Percentiles rank a stretch among this genome's conserved stretches.
Evolutionary conservation across 2,888 invertebrate genomes (phyloP).

Genomic region (Amblyjoppa proteus): DNA sequence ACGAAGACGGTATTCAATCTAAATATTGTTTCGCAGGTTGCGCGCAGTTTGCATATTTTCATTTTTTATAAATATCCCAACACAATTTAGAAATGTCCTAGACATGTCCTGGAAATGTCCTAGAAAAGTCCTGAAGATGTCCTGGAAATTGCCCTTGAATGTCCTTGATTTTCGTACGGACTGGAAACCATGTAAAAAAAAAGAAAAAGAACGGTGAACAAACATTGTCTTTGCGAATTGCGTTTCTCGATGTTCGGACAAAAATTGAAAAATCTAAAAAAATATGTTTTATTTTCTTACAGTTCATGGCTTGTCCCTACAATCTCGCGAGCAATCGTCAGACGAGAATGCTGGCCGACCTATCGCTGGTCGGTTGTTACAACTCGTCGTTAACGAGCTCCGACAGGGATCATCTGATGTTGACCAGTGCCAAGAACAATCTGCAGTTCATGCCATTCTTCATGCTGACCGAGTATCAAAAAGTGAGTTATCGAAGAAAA

Average conservation of each 20-base stretch:
- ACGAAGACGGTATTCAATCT: too few species aligned
- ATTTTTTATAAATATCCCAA: too few species aligned
- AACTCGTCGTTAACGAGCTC: slow-evolving; percentile 91
- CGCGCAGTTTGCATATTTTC: too few species aligned
- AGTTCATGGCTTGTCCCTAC: slow-evolving; percentile 96
- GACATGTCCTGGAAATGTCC: too few species aligned
- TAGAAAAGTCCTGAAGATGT: too few species aligned
- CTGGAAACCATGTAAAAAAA: not conserved
- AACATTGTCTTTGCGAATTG: not conserved
- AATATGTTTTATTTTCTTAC: slow-evolving; percentile 44
- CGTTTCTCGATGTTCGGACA: not conserved
- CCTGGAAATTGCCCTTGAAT: too few species aligned
- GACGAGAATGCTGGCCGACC: slow-evolving; percentile 98
- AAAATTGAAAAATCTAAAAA: not conserved
- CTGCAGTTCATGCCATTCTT: slow-evolving; percentile 98
- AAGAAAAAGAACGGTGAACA: not conserved
- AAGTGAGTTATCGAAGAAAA: slow-evolving; percentile 86
- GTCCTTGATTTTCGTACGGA: too few species aligned
- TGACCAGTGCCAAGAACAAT: slow-evolving; percentile 98
- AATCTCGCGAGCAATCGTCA: slow-evolving; percentile 99
- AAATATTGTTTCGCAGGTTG: too few species aligned
- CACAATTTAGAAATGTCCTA: too few species aligned
- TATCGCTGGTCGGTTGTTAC: slow-evolving; percentile 98
- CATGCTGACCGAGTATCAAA: slow-evolving; percentile 98
- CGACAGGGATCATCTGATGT: slow-evolving; percentile 93